Evolutionary conservation across 1,140 invertebrate genomes (phyloP).

Genomic region (Vanessa atalanta): DNA sequence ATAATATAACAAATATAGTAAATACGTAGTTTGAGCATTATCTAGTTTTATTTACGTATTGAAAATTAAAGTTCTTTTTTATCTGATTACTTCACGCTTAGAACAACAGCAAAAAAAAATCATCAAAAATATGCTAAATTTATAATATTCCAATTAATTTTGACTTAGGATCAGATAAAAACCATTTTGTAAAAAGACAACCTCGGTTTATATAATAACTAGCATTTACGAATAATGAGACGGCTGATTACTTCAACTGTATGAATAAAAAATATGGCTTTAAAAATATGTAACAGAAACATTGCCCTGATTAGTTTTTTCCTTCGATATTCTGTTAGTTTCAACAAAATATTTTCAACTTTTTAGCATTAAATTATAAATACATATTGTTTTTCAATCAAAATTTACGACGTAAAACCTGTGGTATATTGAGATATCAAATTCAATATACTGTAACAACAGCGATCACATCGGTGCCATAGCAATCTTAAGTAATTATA

Average conservation of each 20-base stretch:
- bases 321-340: too few relatives aligned
- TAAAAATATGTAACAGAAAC: background rate
- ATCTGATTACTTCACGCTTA: background rate
- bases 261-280: background rate
- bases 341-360: too few relatives aligned
- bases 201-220: background rate
- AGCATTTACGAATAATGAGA: background rate
- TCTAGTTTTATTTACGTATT: conserved; percentile 6
- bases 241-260: background rate
- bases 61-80: background rate
- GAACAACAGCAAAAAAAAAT: background rate
- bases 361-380: too few relatives aligned
- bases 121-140: background rate
- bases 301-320: background rate
- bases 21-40: background rate
- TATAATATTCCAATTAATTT: background rate
- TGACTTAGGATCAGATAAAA: background rate
- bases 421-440: too few relatives aligned
- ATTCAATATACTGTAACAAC: too few relatives aligned
- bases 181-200: background rate
- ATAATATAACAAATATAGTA: background rate
- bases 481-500: too few relatives aligned
- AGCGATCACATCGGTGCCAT: too few relatives aligned
- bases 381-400: too few relatives aligned
- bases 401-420: too few relatives aligned